These are phyloP conservation scores for Paramormyrops kingsleyae DNA, from an alignment of 2,113 vertebrate genomes.

Conservation along the genomic window DNA sequence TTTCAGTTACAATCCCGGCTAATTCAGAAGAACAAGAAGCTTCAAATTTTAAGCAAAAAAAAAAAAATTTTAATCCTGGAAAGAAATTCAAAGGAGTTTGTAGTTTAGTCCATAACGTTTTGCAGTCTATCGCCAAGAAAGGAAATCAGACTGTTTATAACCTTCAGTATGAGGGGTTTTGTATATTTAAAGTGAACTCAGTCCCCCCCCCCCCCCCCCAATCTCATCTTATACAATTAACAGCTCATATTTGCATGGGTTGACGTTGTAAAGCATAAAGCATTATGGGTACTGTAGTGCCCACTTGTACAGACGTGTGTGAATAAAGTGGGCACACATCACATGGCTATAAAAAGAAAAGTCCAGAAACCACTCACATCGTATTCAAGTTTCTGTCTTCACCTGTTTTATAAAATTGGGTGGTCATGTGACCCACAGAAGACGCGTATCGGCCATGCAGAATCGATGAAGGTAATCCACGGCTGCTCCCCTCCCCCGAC, in stretches of 20 bases:
- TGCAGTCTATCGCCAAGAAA: not conserved
- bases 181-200: not conserved
- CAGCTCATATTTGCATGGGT: not conserved
- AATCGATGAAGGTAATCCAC: not conserved
- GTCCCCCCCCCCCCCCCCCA: not conserved
- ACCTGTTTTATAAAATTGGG: not conserved
- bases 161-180: not conserved
- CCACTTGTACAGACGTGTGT: not conserved
- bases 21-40: not conserved
- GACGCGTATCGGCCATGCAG: not conserved
- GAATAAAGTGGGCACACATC: not conserved
- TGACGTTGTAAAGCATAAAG: not conserved
- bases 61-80: not conserved
- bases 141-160: not conserved
- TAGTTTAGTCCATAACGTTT: conserved; percentile 1
- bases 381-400: not conserved
- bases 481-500: not conserved
- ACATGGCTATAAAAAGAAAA: not conserved
- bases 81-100: not conserved
- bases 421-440: not conserved
- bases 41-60: not conserved
- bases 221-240: not conserved
- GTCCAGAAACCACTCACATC: not conserved
- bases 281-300: not conserved
- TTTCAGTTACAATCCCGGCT: not conserved